phyloP scores from a whole-genome alignment of 2,113 vertebrate genomes.

The Edolisoma coerulescens region DNA sequence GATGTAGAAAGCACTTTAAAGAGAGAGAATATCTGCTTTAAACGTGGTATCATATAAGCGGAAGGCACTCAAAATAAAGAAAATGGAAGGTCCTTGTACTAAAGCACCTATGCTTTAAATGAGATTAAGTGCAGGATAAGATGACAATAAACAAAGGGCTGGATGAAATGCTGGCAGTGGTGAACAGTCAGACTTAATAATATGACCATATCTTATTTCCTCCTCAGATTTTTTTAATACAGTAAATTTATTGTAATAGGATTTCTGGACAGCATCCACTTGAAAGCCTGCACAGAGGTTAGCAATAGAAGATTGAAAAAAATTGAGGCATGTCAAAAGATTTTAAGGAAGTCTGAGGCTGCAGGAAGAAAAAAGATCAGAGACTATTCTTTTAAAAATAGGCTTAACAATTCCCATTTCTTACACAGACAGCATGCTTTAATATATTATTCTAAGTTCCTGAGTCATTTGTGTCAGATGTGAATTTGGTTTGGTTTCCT shows the following conservation, averaged over 20 bases:
- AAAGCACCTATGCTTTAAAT: slow-evolving; percentile 36
- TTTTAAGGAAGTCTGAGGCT: slow-evolving; percentile 24
- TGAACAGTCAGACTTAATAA: slow-evolving; percentile 27
- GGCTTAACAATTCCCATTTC: background rate
- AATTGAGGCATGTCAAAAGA: background rate
- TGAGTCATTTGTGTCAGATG: slow-evolving; percentile 33
- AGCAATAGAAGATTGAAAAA: slow-evolving; percentile 2
- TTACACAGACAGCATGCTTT: background rate
- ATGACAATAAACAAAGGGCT: slow-evolving; percentile 51
- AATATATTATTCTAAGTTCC: background rate
- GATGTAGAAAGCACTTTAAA: background rate
- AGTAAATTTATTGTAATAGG: slow-evolving; percentile 64
- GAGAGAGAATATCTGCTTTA: background rate
- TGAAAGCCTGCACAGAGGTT: background rate
- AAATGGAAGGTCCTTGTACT: background rate
- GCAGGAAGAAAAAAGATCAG: slow-evolving; percentile 13
- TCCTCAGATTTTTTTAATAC: slow-evolving; percentile 50
- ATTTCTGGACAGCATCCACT: slow-evolving; percentile 59
- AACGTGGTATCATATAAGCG: background rate
- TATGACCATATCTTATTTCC: slow-evolving; percentile 57
- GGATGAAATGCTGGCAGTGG: slow-evolving; percentile 50
- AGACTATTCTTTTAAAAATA: background rate
- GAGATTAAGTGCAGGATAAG: slow-evolving; percentile 42
- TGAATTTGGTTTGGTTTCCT: slow-evolving; percentile 35
- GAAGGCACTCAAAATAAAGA: slow-evolving; percentile 7